Evolutionary conservation across 2,888 invertebrate species (phyloP).

Genomic region (Ptychoptera albimana): DNA sequence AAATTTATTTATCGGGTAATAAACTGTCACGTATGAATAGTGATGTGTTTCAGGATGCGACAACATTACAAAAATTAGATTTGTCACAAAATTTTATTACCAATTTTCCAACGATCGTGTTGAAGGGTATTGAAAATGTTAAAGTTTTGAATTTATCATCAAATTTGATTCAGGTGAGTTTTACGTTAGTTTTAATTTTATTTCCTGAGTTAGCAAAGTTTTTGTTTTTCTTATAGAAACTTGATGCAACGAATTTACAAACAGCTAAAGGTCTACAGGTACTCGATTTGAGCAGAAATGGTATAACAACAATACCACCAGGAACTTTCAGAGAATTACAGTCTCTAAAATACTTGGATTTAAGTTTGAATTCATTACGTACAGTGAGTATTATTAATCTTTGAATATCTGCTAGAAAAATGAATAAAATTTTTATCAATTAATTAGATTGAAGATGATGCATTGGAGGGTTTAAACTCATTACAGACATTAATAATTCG

Average conservation of each 20-base stretch:
- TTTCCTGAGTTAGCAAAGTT: background rate
- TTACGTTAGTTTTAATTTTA: background rate
- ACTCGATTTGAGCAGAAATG: slow-evolving; percentile 71
- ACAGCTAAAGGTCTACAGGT: slow-evolving; percentile 50
- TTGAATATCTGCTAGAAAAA: background rate
- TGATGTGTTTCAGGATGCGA: slow-evolving; percentile 61
- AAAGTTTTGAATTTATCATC: slow-evolving; percentile 66
- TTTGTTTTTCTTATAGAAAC: slow-evolving; percentile 38
- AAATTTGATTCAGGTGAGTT: slow-evolving; percentile 66
- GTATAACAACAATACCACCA: slow-evolving; percentile 62
- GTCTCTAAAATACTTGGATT: slow-evolving; percentile 55
- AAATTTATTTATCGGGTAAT: slow-evolving; percentile 61
- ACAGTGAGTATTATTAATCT: slow-evolving; percentile 44
- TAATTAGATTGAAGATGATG: slow-evolving; percentile 70
- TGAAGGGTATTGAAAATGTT: slow-evolving; percentile 51
- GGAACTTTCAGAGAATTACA: slow-evolving; percentile 66
- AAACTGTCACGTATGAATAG: slow-evolving; percentile 66
- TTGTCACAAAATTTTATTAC: slow-evolving; percentile 73
- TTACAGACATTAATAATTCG: slow-evolving; percentile 61
- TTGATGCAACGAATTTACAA: slow-evolving; percentile 58
- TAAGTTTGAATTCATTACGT: slow-evolving; percentile 72
- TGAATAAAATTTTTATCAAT: background rate
- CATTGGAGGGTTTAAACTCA: slow-evolving; percentile 65
- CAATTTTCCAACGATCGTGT: slow-evolving; percentile 63
- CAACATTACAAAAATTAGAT: slow-evolving; percentile 61